Evolutionary conservation across 2,797 vertebrate species (phyloP), one percentile per base, ranked within the genome.

Genomic region (Sebastes wilsoni): DNA sequence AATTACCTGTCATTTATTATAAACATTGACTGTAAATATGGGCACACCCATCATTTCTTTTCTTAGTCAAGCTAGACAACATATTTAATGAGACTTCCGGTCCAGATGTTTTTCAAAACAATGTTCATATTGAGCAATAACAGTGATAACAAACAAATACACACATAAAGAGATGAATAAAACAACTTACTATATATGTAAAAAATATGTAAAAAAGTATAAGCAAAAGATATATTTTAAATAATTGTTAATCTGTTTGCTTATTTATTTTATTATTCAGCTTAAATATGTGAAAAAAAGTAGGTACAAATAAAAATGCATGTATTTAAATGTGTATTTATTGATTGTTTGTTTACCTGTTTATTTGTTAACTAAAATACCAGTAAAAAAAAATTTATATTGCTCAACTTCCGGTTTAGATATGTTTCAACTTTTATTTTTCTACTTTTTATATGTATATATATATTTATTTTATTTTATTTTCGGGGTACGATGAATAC

Each of bases 21-120:
- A 64, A 42, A 28, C 14, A 22, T 46, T 49, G 14, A 2, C 1
- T 8, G 4, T 22, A 62, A 68, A 62, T 20, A 7, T 2, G 5
- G 11, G 4, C 58, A 3, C 5, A 11, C 8, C 42, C 1, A 25
- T 14, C 14, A 23, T 8, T 12, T 36, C 14, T 3, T 1, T 13
- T 36, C 14, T 4, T 1, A 7, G 58, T 32, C 25, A 18, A 84
- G 38, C 3, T 6, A 13, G 7, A 56, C 9, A 4, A 16, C 10
- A 2, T 14, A 4, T 12, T 18, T 3, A 10, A 5, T 1, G 4
- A 4, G 1, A 32, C 67, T 87, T 92, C 87, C 86, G 81, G 82
- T 66, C 12, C 3, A 3, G 1, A 0, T 1, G 3, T 2, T 56
- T 87, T 84, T 87, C 86, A 81, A 78, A 62, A 36, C 60, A 61